Percentiles rank a stretch among this genome's conserved stretches.
These are phyloP conservation scores for Perca flavescens DNA, from an alignment of 2,113 vertebrate genomes.

Conservation along the genomic window DNA sequence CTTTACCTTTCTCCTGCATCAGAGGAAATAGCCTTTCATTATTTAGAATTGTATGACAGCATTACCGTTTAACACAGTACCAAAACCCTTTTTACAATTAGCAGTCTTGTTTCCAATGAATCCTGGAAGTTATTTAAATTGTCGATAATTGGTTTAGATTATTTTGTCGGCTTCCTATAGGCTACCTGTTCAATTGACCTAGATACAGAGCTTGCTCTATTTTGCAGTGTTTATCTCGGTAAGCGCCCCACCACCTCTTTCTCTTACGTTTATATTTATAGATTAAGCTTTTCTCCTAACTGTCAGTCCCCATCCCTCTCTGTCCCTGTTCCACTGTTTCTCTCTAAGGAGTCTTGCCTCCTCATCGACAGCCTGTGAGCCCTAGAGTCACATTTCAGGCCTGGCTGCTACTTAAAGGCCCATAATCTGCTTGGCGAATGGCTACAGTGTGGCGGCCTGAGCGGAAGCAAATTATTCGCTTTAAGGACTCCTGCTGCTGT, in stretches of 20 bases:
- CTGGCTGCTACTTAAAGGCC: slow-evolving; percentile 91
- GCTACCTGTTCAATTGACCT: background rate
- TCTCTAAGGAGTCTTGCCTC: slow-evolving; percentile 79
- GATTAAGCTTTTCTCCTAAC: slow-evolving; percentile 27
- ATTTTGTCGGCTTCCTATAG: background rate
- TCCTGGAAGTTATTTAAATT: background rate
- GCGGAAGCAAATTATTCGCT: slow-evolving; percentile 89
- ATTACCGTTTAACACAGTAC: background rate
- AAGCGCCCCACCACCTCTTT: background rate
- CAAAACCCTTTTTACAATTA: background rate
- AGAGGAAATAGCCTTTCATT: background rate
- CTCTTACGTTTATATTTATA: slow-evolving; percentile 11
- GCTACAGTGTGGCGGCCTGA: slow-evolving; percentile 83
- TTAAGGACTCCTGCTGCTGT: slow-evolving; percentile 90
- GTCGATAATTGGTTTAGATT: background rate
- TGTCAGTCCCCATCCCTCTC: slow-evolving; percentile 35
- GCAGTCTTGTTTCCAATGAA: background rate
- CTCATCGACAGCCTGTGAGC: slow-evolving; percentile 80
- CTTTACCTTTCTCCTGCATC: background rate
- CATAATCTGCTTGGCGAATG: slow-evolving; percentile 89
- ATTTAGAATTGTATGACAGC: background rate
- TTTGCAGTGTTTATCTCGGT: background rate
- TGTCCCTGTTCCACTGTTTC: slow-evolving; percentile 60
- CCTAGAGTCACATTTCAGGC: slow-evolving; percentile 89
- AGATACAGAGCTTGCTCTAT: background rate